phyloP scores from a whole-genome alignment of 2,797 vertebrate genomes.

The Percopsis omiscomaycus region DNA sequence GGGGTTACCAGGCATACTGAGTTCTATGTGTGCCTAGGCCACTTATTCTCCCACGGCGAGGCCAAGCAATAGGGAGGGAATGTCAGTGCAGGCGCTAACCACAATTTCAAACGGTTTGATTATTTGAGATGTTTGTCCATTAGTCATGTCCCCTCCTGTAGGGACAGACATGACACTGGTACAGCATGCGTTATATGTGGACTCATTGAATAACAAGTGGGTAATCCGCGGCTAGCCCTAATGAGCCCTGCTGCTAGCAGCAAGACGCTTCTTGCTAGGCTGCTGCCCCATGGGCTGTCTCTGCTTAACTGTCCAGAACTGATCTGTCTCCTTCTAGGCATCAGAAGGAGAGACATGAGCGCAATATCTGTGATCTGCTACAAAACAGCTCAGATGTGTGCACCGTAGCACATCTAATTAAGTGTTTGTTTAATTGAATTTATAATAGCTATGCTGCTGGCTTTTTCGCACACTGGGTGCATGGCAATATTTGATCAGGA shows the following conservation, averaged over 20 bases:
- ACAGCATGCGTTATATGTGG: slow-evolving; percentile 13
- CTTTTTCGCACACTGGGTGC: background rate
- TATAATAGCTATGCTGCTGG: background rate
- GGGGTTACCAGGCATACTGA: slow-evolving; percentile 41
- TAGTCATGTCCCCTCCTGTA: background rate
- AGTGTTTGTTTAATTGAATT: slow-evolving; percentile 9
- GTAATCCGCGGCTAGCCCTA: background rate
- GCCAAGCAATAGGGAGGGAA: slow-evolving; percentile 16
- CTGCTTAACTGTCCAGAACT: slow-evolving; percentile 45
- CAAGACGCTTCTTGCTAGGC: slow-evolving; percentile 4
- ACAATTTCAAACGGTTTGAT: slow-evolving; percentile 32
- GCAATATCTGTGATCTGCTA: slow-evolving; percentile 46
- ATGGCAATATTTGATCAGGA: background rate
- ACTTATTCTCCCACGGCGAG: slow-evolving; percentile 17
- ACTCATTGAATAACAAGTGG: background rate
- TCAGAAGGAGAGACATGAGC: slow-evolving; percentile 49
- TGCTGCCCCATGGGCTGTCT: background rate
- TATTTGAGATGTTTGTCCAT: background rate
- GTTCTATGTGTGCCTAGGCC: slow-evolving; percentile 22
- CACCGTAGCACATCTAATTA: slow-evolving; percentile 13
- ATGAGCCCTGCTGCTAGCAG: background rate
- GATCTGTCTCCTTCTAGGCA: slow-evolving; percentile 38
- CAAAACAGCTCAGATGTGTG: background rate
- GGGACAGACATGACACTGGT: slow-evolving; percentile 6
- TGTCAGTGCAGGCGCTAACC: slow-evolving; percentile 28